Conservation (phyloP, 2,113 vertebrate genomes). For the Corythoichthys intestinalis region DNA sequence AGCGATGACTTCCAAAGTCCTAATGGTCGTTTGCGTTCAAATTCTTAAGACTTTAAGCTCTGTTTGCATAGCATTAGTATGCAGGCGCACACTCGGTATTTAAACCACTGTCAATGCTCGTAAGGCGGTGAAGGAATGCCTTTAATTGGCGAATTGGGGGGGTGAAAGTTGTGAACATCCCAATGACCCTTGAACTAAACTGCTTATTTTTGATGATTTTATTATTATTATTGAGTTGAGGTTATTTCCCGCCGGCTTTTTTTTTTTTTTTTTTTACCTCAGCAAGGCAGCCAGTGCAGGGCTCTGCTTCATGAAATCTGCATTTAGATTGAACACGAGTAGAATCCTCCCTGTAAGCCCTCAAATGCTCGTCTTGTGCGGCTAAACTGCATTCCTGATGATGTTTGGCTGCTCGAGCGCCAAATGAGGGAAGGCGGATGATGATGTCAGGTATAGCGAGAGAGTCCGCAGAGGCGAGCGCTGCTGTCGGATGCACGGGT, state of each 20-base stretch:
- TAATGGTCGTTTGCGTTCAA: background rate
- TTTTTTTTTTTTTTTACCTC: background rate
- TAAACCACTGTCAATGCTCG: background rate
- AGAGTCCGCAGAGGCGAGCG: background rate
- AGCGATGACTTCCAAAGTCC: background rate
- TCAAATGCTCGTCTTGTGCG: background rate
- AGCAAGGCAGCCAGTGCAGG: background rate
- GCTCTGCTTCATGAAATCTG: slow-evolving; percentile 60
- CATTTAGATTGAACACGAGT: slow-evolving; percentile 60
- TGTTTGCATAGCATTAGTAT: background rate
- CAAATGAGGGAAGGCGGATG: background rate
- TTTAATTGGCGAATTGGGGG: background rate
- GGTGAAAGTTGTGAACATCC: slow-evolving; percentile 29
- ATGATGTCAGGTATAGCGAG: slow-evolving; percentile 1
- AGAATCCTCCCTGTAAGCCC: slow-evolving; percentile 24
- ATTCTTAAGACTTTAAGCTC: background rate
- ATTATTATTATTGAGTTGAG: slow-evolving; percentile 52
- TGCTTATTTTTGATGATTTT: slow-evolving; percentile 21
- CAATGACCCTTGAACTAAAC: slow-evolving; percentile 29
- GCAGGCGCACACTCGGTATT: background rate
- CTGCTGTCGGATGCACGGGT: background rate
- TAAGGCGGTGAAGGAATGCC: background rate
- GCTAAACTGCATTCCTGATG: background rate
- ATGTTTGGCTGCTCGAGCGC: background rate
- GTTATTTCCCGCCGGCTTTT: slow-evolving; percentile 44